Evolutionary conservation across 2,113 vertebrate species (phyloP), one percentile per base, ranked within the genome.

Genomic region (Gavialis gangeticus): DNA sequence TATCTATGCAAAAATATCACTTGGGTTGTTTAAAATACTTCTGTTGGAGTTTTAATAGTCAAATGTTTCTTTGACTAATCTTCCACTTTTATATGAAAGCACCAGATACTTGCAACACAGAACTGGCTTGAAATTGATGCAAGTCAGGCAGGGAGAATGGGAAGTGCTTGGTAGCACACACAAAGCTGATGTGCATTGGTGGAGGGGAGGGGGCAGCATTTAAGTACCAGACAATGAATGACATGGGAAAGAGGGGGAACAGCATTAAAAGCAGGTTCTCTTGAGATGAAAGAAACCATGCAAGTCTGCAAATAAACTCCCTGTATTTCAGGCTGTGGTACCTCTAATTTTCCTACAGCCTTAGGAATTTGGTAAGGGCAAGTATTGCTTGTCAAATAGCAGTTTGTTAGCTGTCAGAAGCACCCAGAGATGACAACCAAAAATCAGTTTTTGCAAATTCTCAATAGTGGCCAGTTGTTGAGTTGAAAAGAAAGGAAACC

Each of bases 391-490:
- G 92, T 90, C 90, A 93, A 94, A 93, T 28, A 78, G 84, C 78
- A 91, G 90, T 97, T 96, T 96, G 95, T 94, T 91, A 97, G 80
- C 88, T 97, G 93, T 96, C 93, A 97, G 90, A 85, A 90, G 87
- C 66, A 93, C 56, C 80, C 79, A 78, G 46, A 96, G 75, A 77
- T 82, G 75, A 96, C 93, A 96, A 95, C 79, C 85, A 94, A 95
- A 96, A 60, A 12, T 46, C 63, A 84, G 2, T 12, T 84, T 96
- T 94, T 89, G 57, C 1, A 1, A n/a, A 15, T 92, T 80, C n/a
- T 90, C 15, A 24, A 37, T 79, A 96, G 82, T 85, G 82, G 83
- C 89, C 88, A 76, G 96, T 94, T 89, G 75, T 94, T 95, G 75
- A 87, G 66, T 85, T 92, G 69, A 97, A 97, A 97, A 93, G 69